Base-by-base conservation (phyloP, 2,888 invertebrate species). In the Thymelicus sylvestris region DNA sequence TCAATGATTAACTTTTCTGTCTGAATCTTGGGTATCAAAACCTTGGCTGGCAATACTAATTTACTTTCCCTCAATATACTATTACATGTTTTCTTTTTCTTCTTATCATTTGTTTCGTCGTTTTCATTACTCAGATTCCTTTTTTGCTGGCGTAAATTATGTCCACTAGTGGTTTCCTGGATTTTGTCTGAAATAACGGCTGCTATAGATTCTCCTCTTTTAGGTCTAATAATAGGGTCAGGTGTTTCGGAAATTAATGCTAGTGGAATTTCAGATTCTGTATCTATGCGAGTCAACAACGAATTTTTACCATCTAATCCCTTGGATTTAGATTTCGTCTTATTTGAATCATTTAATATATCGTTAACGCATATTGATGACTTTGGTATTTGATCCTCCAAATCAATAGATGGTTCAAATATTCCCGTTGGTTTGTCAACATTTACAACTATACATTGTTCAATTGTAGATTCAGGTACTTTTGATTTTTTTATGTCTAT, bases 381-480 rank as follows among this genome's bases (percentile, higher is more conserved):
- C 71, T 94, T 92, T 0, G 95, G 95, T 79, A 95, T 95, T 88
- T 95, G 95, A 75, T 96, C 94, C 88, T 96, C 96, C 72, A 96
- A 87, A 84, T 96, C 96, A 44, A 96, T 88, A 2, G 96, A 95
- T 0, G 96, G 95, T 81, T 96, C 96, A 84, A 96, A 96, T 79
- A 96, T 95, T 7, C 96, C 96, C 0, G 96, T 96, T 0, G 96
- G 96, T 76, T 91, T 91, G 77, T 94, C 94, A 6, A 91, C 87
- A 80, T 92, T 92, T 0, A 93, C 89, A 44, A 93, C 88, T 24
- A 90, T 77, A 13, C 83, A 80, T 74, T 83, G 83, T 71, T 88
- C 88, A n/a, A 81, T 72, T 6, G 77, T 72, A 57, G 81, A 71
- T 48, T 92, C 91, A 12, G 83, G 67, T 7, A 79, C 74, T 80